Evolutionary conservation across 2,797 vertebrate species (phyloP).

Genomic region (Hydrophis major): DNA sequence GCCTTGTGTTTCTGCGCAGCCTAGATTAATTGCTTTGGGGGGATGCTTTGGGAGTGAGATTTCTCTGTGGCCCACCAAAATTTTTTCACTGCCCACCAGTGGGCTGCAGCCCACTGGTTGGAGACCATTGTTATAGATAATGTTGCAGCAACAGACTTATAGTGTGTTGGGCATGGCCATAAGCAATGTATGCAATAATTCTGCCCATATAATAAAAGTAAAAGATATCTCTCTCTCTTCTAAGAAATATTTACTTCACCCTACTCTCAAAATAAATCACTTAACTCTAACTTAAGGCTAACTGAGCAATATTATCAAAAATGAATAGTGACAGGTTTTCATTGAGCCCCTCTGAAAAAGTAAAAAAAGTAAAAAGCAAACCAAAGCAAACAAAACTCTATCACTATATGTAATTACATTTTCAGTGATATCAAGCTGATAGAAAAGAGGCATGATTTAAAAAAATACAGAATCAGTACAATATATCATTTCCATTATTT

Average conservation of each 20-base stretch:
- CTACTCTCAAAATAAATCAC: neutral
- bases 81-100: no score
- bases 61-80: no score
- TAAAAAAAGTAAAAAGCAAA: neutral
- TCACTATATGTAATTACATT: neutral
- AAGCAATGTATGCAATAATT: neutral
- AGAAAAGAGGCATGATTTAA: constrained; percentile 18
- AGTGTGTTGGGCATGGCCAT: neutral
- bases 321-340: neutral
- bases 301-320: constrained; percentile 14
- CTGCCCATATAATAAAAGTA: neutral
- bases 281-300: neutral
- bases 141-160: neutral
- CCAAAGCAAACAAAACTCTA: neutral
- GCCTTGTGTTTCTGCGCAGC: no score
- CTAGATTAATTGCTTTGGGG: no score
- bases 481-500: neutral
- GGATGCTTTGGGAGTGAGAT: no score
- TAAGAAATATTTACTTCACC: neutral
- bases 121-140: neutral
- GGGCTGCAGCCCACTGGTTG: no score
- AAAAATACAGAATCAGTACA: neutral
- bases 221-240: no score
- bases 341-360: constrained; percentile 12
- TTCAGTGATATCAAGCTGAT: constrained; percentile 14